Evolutionary conservation across 1,140 invertebrate genomes (phyloP), one percentile per base, ranked within the genome.

Genomic region (Hylaeus anthracinus): DNA sequence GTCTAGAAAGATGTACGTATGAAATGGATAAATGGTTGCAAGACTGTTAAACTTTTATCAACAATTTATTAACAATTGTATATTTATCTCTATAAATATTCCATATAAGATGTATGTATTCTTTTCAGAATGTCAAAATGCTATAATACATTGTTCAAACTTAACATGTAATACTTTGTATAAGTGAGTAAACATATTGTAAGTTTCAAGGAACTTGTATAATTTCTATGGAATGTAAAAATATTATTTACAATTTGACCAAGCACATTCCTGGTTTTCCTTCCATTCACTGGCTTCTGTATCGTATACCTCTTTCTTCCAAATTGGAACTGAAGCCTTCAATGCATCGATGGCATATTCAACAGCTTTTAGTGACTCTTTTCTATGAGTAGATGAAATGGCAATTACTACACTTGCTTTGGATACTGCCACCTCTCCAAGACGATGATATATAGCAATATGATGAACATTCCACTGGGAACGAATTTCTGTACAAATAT

Each of bases 231-330:
- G 3, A 63, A 74, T 72, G 61, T 72, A 63, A 83, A 88, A 84
- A 75, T 78, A 67, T 87, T 87, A 90, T 91, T 90, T 91, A 91
- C 88, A 90, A 86, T 78, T 92, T 66, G 93, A 92, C 96, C 97
- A 97, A 88, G 93, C 91, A 94, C 97, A 97, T 94, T 97, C 97
- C 73, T 94, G 94, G 90, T 97, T 97, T 92, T 97, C 95, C 90
- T 97, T 97, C 97, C 97, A 97, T 51, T 93, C 90, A 48, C 93
- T 86, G 14, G 94, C 90, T 10, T 94, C 90, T 74, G 95, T 94
- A 55, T 94, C 94, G 93, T 99, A 99, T 26, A 97, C 93, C 95
- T 99, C 98, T 92, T 98, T 99, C 93, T 99, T 99, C 98, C 98
- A 99, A 77, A 99, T 98, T 3, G 98, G 98, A 67, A 99, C 98